These are phyloP conservation scores for Caenorhabditis macrosperma DNA, from an alignment of 2,888 invertebrate species.

Conservation along the genomic window DNA sequence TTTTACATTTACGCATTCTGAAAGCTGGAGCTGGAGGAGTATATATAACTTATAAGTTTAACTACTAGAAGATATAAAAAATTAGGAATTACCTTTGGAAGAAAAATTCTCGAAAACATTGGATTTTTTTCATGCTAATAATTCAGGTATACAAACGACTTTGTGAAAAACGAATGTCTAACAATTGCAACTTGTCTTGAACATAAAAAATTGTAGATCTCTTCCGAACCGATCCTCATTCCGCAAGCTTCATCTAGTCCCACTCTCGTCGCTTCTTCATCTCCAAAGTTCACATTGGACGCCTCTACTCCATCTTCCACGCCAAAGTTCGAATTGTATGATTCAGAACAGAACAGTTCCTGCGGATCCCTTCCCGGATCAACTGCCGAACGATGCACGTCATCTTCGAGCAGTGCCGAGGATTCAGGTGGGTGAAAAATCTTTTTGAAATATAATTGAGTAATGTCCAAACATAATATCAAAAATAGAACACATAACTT, in stretches of 20 bases:
- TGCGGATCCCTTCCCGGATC: constrained; percentile 48
- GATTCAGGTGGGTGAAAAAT: constrained; percentile 40
- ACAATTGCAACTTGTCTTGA: too few species aligned
- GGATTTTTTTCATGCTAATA: background rate
- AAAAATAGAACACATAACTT: too few species aligned
- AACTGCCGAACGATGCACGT: constrained; percentile 23
- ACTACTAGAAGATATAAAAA: too few species aligned
- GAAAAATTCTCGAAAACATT: too few species aligned
- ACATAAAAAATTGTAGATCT: constrained; percentile 59
- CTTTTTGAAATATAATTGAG: background rate
- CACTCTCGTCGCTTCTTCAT: constrained; percentile 15
- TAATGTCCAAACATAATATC: too few species aligned
- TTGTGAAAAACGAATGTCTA: background rate
- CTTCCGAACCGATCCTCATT: constrained; percentile 62
- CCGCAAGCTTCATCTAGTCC: constrained; percentile 48
- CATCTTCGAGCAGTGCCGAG: constrained; percentile 33
- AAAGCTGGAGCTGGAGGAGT: too few species aligned
- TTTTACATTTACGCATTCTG: too few species aligned
- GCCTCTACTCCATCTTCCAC: constrained; percentile 12
- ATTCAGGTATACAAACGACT: background rate
- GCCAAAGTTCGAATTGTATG: constrained; percentile 38
- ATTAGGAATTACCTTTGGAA: too few species aligned
- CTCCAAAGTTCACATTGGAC: constrained; percentile 37
- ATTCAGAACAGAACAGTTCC: constrained; percentile 51
- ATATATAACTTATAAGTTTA: too few species aligned